A percentile compares a stretch with the other conserved stretches of the same genome.
Conservation (phyloP, 1,140 invertebrate genomes). For the Periplaneta americana region DNA sequence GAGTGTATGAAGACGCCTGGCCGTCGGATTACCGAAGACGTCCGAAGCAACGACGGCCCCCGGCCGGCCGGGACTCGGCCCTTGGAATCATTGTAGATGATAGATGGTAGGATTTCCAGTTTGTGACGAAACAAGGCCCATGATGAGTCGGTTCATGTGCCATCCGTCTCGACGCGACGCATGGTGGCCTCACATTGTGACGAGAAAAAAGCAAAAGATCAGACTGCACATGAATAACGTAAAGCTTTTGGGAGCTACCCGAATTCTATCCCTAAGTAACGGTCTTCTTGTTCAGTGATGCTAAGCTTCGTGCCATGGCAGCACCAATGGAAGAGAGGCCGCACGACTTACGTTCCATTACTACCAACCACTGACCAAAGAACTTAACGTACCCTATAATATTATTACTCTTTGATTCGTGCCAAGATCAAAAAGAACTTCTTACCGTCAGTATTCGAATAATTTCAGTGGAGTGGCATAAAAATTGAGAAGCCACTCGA, state of each 20-base stretch:
- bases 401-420: neutral
- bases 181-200: neutral
- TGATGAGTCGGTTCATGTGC: neutral
- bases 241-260: neutral
- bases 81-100: neutral
- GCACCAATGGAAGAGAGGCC: neutral
- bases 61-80: no score
- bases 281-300: neutral
- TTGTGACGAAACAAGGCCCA: neutral
- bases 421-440: neutral
- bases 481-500: no score
- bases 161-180: neutral
- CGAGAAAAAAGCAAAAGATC: neutral
- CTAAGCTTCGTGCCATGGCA: neutral
- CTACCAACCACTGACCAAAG: neutral
- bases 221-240: neutral
- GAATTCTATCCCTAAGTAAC: no score
- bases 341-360: neutral
- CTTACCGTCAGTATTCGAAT: no score
- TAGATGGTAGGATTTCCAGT: neutral
- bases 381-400: neutral
- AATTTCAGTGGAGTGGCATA: no score
- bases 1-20: neutral
- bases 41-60: no score
- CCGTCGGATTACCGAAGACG: neutral